These are phyloP conservation scores for Lepus americanus DNA, from an alignment of 2,113 vertebrate species.

Conservation along the genomic window DNA sequence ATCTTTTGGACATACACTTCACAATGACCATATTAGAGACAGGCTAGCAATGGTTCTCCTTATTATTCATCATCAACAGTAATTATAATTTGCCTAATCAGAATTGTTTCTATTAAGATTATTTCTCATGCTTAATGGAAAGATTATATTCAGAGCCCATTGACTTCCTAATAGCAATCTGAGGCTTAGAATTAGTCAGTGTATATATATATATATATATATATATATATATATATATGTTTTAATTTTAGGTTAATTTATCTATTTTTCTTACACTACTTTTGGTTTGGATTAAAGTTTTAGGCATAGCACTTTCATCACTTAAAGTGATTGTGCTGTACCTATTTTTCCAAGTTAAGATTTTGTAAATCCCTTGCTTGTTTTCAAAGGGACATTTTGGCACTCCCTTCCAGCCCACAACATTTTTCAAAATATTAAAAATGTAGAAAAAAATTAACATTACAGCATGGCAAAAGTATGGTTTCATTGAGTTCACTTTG, in stretches of 20 bases:
- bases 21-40: background rate
- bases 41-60: background rate
- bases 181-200: background rate
- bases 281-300: constrained; percentile 44
- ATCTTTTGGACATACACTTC: background rate
- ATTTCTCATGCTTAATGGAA: background rate
- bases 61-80: constrained; percentile 26
- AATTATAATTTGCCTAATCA: constrained; percentile 33
- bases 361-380: background rate
- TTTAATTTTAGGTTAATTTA: background rate
- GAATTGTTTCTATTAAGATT: constrained; percentile 18
- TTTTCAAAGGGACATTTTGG: background rate
- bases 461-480: background rate
- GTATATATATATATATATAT: too few relatives aligned
- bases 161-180: constrained; percentile 38
- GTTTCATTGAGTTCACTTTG: background rate
- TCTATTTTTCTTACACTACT: background rate
- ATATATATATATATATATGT: background rate
- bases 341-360: background rate
- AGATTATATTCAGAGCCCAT: background rate
- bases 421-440: background rate
- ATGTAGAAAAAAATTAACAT: background rate
- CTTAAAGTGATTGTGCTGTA: background rate
- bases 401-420: background rate
- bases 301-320: background rate